Evolutionary conservation across 64 coral and sea anemone species (phyloP).

Genomic region (Acropora tenuis): DNA sequence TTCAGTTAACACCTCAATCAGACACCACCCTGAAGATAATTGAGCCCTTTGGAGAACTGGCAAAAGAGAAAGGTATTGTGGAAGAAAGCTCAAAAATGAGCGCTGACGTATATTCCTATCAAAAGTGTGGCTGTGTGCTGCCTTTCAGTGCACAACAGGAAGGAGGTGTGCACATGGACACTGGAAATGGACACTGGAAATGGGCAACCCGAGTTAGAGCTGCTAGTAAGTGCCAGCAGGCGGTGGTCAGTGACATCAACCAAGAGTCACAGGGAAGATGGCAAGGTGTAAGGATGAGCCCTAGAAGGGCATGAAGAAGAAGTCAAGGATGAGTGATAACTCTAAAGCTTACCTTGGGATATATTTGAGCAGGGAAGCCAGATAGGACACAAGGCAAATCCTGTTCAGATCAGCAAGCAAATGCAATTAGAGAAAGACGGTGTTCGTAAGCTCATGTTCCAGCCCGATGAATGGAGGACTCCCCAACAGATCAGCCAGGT

Average conservation of each 20-base stretch:
- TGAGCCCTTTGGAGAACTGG: neutral
- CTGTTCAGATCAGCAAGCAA: slow-evolving; percentile 19
- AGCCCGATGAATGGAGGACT: slow-evolving; percentile 58
- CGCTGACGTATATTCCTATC: slow-evolving; percentile 14
- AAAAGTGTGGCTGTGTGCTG: slow-evolving; percentile 18
- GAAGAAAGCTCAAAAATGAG: neutral
- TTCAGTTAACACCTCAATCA: neutral
- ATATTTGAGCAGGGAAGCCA: slow-evolving; percentile 19
- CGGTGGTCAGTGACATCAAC: neutral
- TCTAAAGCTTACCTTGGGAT: neutral
- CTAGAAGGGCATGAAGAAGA: neutral
- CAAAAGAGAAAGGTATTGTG: neutral
- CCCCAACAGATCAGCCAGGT: slow-evolving; percentile 16
- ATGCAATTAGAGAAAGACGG: slow-evolving; percentile 18
- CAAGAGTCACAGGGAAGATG: slow-evolving; percentile 1
- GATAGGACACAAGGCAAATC: slow-evolving; percentile 6
- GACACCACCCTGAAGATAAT: neutral
- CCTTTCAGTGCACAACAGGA: neutral
- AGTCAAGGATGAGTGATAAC: neutral
- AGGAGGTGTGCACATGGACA: slow-evolving; percentile 30
- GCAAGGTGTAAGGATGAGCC: neutral
- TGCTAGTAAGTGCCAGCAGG: too few relatives aligned
- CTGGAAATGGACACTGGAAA: neutral
- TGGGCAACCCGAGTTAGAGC: slow-evolving; percentile 15
- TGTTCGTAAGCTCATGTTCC: neutral